phyloP scores from a whole-genome alignment of 2,888 invertebrate genomes.

The Drosophila mimica region DNA sequence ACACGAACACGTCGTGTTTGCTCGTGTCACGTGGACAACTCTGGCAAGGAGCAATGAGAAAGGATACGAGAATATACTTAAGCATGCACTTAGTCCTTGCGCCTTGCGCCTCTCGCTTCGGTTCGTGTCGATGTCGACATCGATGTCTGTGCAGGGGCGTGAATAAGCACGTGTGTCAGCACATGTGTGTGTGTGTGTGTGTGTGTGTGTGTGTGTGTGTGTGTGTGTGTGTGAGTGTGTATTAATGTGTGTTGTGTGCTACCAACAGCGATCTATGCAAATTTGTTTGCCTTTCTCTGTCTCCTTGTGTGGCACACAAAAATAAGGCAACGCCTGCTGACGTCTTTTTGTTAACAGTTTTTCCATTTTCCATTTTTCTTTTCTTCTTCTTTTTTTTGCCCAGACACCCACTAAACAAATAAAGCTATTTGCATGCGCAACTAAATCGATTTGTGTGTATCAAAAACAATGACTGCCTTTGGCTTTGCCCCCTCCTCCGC shows the following conservation, averaged over 20 bases:
- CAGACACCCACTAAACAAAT: slow-evolving; percentile 60
- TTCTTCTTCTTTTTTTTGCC: neutral
- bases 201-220: slow-evolving; percentile 18
- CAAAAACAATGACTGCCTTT: slow-evolving; percentile 59
- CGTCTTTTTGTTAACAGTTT: slow-evolving; percentile 63
- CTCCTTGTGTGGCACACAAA: slow-evolving; percentile 25
- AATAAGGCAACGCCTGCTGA: slow-evolving; percentile 57
- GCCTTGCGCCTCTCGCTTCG: slow-evolving; percentile 68
- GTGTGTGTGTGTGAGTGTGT: slow-evolving; percentile 19
- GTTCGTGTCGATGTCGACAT: slow-evolving; percentile 72
- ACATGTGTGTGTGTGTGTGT: slow-evolving; percentile 22
- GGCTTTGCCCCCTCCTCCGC: neutral
- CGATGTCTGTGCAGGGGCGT: slow-evolving; percentile 68
- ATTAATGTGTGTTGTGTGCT: slow-evolving; percentile 49
- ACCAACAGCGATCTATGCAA: slow-evolving; percentile 77
- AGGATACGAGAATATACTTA: slow-evolving; percentile 69
- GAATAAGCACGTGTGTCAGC: slow-evolving; percentile 59
- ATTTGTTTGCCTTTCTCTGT: slow-evolving; percentile 66
- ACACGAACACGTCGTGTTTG: neutral
- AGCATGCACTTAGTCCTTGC: slow-evolving; percentile 80
- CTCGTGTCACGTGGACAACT: slow-evolving; percentile 5
- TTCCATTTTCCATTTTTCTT: slow-evolving; percentile 23
- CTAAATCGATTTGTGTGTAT: slow-evolving; percentile 77
- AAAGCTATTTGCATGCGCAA: slow-evolving; percentile 80
- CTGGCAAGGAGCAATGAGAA: slow-evolving; percentile 41